A percentile compares a stretch with the other conserved stretches of the same genome.
These are phyloP conservation scores for Andrena camellia DNA, from an alignment of 2,888 invertebrate genomes.

Conservation along the genomic window DNA sequence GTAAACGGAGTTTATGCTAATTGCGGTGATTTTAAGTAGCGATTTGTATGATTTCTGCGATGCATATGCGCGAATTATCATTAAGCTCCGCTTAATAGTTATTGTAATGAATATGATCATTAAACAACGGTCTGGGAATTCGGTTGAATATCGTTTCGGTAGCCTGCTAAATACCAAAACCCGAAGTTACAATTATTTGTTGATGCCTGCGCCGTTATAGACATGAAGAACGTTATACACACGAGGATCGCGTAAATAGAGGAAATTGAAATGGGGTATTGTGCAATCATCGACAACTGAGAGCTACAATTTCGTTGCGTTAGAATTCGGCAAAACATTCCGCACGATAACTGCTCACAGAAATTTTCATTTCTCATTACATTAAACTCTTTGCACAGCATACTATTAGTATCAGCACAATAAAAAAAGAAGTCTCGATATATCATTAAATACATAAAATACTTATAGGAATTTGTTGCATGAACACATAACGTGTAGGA, in stretches of 20 bases:
- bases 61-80: slow-evolving; percentile 48
- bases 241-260: background rate
- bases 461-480: no score
- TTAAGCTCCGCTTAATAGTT: slow-evolving; percentile 45
- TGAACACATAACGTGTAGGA: no score
- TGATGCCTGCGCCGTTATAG: slow-evolving; percentile 15
- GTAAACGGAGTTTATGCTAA: slow-evolving; percentile 40
- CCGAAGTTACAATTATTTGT: slow-evolving; percentile 47
- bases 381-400: no score
- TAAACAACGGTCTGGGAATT: slow-evolving; percentile 35
- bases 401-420: no score
- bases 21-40: slow-evolving; percentile 44
- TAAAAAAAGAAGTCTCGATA: no score
- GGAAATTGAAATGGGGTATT: slow-evolving; percentile 30
- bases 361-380: no score
- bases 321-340: background rate
- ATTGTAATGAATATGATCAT: slow-evolving; percentile 44
- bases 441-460: no score
- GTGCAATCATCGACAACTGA: background rate
- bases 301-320: background rate
- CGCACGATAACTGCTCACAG: no score
- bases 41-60: slow-evolving; percentile 44
- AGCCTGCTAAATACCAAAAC: slow-evolving; percentile 41
- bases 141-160: slow-evolving; percentile 30
- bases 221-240: slow-evolving; percentile 18